Evolutionary conservation across 2,888 invertebrate species (phyloP).

Genomic region (Orthosia cruda): DNA sequence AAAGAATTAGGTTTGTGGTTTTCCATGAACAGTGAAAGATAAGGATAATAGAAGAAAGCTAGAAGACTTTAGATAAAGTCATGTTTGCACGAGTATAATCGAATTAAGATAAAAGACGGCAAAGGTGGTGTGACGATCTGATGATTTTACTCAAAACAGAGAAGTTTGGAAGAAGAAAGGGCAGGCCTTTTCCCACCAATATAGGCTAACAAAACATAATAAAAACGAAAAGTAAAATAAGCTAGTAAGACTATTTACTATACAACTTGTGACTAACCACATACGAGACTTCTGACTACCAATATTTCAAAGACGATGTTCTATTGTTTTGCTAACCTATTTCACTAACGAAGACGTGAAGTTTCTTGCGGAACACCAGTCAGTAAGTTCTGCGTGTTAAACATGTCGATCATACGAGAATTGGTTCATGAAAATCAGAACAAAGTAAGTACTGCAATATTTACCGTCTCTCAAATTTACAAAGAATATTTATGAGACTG

Average conservation of each 20-base stretch:
- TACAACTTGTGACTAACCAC: not conserved
- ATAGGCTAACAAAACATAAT: not conserved
- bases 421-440: conserved; percentile 52
- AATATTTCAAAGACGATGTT: not conserved
- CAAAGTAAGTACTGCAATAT: conserved; percentile 33
- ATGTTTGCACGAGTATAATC: not conserved
- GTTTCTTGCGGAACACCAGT: conserved; percentile 36
- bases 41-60: not conserved
- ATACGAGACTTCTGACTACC: not conserved
- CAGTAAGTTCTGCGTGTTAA: conserved; percentile 41
- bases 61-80: not conserved
- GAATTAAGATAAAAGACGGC: not conserved
- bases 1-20: conserved; percentile 2
- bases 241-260: not conserved
- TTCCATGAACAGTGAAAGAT: not conserved
- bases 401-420: conserved; percentile 53
- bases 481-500: conserved; percentile 23
- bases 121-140: too few relatives aligned
- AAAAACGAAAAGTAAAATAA: not conserved
- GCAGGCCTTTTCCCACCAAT: too few relatives aligned
- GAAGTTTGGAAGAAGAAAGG: too few relatives aligned
- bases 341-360: conserved; percentile 24
- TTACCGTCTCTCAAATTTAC: conserved; percentile 14
- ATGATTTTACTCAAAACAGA: too few relatives aligned
- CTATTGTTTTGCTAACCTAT: conserved; percentile 24